Conservation (phyloP, 2,113 vertebrate genomes). For the Columbina picui region DNA sequence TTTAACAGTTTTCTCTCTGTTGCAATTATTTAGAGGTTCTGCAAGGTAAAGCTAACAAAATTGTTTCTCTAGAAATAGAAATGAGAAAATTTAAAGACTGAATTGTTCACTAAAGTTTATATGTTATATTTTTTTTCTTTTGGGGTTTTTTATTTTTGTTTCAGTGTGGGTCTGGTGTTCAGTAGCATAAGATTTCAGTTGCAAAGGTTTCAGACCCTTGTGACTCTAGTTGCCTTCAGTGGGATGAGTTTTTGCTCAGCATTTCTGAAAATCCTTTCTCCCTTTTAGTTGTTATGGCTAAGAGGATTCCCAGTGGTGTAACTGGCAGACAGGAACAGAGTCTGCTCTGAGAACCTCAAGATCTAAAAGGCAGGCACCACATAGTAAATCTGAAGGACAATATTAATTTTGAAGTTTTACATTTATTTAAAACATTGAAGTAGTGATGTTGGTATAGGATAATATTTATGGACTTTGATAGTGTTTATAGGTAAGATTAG, state of each 20-base stretch:
- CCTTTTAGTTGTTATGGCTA: not conserved
- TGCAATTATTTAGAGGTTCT: not conserved
- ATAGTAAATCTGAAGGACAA: not conserved
- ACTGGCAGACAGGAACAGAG: not conserved
- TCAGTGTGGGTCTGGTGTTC: not conserved
- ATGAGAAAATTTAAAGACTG: not conserved
- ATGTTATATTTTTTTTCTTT: fast-evolving
- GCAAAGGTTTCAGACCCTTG: not conserved
- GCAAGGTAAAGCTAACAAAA: not conserved
- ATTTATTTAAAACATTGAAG: not conserved
- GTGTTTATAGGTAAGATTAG: not conserved
- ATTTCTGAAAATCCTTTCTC: not conserved
- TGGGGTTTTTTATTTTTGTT: not conserved
- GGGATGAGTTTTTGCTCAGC: not conserved
- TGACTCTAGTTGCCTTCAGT: not conserved
- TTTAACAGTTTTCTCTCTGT: not conserved
- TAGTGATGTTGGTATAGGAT: not conserved
- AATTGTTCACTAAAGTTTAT: not conserved
- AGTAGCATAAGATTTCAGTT: not conserved
- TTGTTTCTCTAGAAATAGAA: not conserved
- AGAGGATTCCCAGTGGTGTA: not conserved
- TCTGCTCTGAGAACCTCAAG: not conserved
- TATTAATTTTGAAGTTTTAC: not conserved
- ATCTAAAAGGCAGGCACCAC: not conserved
- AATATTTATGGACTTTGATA: not conserved